Evolutionary conservation across 2,888 invertebrate species (phyloP).

Genomic region (Endomychus coccineus): DNA sequence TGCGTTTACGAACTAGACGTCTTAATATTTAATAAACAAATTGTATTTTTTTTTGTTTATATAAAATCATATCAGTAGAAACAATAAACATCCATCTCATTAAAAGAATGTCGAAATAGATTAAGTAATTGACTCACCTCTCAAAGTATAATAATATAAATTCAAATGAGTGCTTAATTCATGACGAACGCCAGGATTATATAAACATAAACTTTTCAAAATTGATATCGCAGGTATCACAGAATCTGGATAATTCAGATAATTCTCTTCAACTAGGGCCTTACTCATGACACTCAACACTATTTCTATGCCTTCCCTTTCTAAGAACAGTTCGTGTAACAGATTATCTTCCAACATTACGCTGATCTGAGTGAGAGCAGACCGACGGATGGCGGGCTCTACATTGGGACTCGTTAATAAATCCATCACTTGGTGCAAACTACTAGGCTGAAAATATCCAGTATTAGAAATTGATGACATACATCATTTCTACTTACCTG

Average conservation of each 20-base stretch:
- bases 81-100: slow-evolving; percentile 1
- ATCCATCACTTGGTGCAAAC: slow-evolving; percentile 44
- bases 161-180: slow-evolving; percentile 48
- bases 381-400: slow-evolving; percentile 60
- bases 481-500: slow-evolving; percentile 32
- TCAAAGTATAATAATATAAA: slow-evolving; percentile 43
- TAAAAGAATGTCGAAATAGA: slow-evolving; percentile 15
- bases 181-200: slow-evolving; percentile 50
- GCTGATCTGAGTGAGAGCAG: slow-evolving; percentile 59
- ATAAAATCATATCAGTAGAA: slow-evolving; percentile 5
- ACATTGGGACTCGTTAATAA: slow-evolving; percentile 39
- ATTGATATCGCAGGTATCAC: slow-evolving; percentile 45
- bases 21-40: too few species aligned
- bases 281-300: slow-evolving; percentile 45
- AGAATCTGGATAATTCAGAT: slow-evolving; percentile 48
- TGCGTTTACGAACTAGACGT: too few species aligned
- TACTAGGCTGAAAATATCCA: too few species aligned
- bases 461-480: slow-evolving; percentile 29
- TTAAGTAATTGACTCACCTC: too few species aligned
- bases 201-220: slow-evolving; percentile 47
- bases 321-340: slow-evolving; percentile 54
- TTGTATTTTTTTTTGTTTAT: too few species aligned
- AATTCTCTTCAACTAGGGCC: slow-evolving; percentile 44
- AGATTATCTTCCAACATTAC: slow-evolving; percentile 58
- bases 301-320: slow-evolving; percentile 50